Evolutionary conservation across 2,113 vertebrate genomes (phyloP).

Genomic region (Microtus richardsoni): DNA sequence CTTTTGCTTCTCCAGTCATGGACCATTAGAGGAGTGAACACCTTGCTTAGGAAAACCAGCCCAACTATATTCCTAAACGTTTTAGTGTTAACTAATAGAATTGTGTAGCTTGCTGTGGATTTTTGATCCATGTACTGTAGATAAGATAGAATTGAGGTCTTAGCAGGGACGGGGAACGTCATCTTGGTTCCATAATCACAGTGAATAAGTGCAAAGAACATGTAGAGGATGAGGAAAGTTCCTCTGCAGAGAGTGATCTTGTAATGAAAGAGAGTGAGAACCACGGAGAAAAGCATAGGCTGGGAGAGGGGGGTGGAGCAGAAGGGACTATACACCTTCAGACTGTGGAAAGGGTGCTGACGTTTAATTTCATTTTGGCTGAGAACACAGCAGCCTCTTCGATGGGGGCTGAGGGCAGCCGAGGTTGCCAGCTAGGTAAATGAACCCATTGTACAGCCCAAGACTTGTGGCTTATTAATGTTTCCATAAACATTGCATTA

Average conservation of each 20-base stretch:
- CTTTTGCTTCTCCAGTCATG: not conserved
- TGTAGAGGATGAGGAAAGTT: not conserved
- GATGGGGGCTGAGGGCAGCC: not conserved
- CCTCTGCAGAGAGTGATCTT: not conserved
- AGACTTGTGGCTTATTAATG: not conserved
- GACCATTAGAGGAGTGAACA: not conserved
- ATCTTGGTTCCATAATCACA: not conserved
- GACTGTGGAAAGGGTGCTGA: not conserved
- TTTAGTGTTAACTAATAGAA: not conserved
- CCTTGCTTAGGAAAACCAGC: not conserved
- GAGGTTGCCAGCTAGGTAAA: not conserved
- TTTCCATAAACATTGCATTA: not conserved
- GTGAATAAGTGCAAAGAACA: not conserved
- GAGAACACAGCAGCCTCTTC: not conserved
- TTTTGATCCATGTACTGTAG: not conserved
- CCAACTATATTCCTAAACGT: not conserved
- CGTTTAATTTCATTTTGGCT: not conserved
- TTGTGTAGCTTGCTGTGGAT: not conserved
- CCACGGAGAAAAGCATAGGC: not conserved
- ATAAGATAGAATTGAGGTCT: not conserved
- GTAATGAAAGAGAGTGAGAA: not conserved
- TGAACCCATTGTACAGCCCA: not conserved
- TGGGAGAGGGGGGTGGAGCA: not conserved
- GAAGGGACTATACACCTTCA: not conserved
- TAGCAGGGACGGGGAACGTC: no score